A percentile compares a stretch with the other conserved stretches of the same genome.
Conservation (phyloP, 92 coral and sea anemone genomes). For the Zoanthus sansibaricus region DNA sequence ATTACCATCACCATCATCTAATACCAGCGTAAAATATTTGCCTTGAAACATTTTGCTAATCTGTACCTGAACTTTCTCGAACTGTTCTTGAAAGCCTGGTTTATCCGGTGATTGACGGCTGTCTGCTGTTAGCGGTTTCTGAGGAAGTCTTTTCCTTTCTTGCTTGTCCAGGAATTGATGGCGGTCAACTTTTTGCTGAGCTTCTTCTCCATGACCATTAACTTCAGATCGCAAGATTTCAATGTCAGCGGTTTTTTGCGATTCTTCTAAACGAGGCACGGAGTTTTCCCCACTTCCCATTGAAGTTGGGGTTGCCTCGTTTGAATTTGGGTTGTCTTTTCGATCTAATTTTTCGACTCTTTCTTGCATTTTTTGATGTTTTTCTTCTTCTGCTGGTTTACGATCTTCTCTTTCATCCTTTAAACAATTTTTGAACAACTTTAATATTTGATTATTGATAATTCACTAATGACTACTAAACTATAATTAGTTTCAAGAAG, state of each 20-base stretch:
- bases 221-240: conserved; percentile 29
- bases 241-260: conserved; percentile 4
- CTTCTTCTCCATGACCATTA: conserved; percentile 14
- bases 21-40: background rate
- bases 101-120: conserved; percentile 4
- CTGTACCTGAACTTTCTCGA: conserved; percentile 20
- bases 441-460: background rate
- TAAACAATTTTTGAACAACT: background rate
- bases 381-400: conserved; percentile 26
- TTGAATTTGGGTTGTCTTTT: background rate
- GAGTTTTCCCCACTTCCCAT: conserved; percentile 14
- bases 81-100: background rate
- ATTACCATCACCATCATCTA: background rate
- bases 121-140: conserved; percentile 3
- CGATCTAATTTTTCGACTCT: background rate
- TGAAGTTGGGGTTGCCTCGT: background rate
- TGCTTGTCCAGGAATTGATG: conserved; percentile 27
- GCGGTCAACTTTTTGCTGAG: conserved; percentile 3
- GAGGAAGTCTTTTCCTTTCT: conserved; percentile 24
- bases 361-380: conserved; percentile 27
- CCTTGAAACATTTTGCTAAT: background rate
- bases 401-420: conserved; percentile 46
- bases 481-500: no score
- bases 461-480: background rate
- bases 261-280: conserved; percentile 15